phyloP scores from a whole-genome alignment of 2,797 vertebrate genomes.

The Helarctos malayanus region DNA sequence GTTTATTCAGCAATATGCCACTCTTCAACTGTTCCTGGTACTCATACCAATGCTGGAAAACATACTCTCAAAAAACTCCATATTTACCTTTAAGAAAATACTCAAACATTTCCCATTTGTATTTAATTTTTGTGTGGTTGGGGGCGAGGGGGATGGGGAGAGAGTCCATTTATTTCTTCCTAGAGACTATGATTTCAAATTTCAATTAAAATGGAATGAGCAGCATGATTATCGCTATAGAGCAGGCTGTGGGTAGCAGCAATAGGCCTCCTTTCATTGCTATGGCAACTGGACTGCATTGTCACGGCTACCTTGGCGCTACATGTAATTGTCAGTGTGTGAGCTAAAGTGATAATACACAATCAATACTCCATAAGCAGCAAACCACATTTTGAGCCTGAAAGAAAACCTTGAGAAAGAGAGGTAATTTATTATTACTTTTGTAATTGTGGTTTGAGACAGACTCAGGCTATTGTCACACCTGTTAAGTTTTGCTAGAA shows the following conservation, averaged over 20 bases:
- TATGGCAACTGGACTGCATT: constrained; percentile 93
- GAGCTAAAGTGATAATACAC: constrained; percentile 93
- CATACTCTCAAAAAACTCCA: constrained; percentile 72
- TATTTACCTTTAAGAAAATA: constrained; percentile 86
- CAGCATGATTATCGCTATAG: constrained; percentile 91
- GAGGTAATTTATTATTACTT: constrained; percentile 70
- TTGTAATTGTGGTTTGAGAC: constrained; percentile 18
- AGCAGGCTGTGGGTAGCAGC: constrained; percentile 90
- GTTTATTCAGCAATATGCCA: constrained; percentile 36
- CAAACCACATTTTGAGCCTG: constrained; percentile 88
- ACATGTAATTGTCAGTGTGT: constrained; percentile 92
- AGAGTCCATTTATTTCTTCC: constrained; percentile 89
- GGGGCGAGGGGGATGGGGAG: constrained; percentile 27
- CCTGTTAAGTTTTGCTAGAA: constrained; percentile 46
- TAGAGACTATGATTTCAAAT: constrained; percentile 91
- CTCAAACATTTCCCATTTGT: constrained; percentile 84
- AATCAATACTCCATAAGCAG: constrained; percentile 92
- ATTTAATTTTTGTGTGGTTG: constrained; percentile 31
- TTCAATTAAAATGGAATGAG: constrained; percentile 95
- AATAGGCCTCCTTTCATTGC: constrained; percentile 91
- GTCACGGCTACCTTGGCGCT: constrained; percentile 92
- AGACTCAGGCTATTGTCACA: background rate
- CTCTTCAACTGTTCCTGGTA: background rate
- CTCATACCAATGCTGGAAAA: constrained; percentile 69
- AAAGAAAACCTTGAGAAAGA: constrained; percentile 69